Evolutionary conservation across 2,113 vertebrate genomes (phyloP).

Genomic region (Corythornis madagascariensis): DNA sequence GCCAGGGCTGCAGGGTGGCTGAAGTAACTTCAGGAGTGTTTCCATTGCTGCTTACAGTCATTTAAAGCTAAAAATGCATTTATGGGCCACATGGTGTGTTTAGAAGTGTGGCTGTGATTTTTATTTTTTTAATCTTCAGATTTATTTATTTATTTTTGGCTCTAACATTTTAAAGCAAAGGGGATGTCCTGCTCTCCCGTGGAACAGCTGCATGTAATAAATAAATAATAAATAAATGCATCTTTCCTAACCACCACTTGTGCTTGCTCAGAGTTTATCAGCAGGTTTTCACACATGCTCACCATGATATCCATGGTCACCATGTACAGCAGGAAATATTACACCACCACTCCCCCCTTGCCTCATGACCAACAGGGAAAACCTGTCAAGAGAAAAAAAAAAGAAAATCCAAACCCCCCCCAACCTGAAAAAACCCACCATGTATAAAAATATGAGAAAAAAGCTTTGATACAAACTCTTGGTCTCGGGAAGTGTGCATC

Average conservation of each 20-base stretch:
- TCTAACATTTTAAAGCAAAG: neutral
- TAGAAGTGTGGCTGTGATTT: neutral
- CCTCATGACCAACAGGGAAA: neutral
- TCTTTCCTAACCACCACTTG: neutral
- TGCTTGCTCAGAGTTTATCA: neutral
- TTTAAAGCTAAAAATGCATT: neutral
- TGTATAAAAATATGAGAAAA: neutral
- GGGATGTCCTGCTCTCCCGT: accelerated
- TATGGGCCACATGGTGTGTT: neutral
- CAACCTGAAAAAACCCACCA: too few relatives aligned
- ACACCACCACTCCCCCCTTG: neutral
- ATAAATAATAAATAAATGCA: neutral
- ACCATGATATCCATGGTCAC: neutral
- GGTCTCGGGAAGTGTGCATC: accelerated
- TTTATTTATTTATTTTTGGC: neutral
- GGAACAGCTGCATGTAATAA: accelerated
- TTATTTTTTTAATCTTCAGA: neutral
- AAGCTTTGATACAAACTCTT: neutral
- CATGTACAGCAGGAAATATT: neutral
- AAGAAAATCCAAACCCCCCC: too few relatives aligned
- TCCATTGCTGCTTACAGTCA: neutral
- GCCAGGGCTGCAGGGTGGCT: neutral
- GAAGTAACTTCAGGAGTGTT: neutral
- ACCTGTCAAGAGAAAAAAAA: too few relatives aligned
- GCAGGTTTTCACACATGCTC: accelerated